Conservation (phyloP, 2,888 invertebrate genomes). For the Euplexia lucipara region DNA sequence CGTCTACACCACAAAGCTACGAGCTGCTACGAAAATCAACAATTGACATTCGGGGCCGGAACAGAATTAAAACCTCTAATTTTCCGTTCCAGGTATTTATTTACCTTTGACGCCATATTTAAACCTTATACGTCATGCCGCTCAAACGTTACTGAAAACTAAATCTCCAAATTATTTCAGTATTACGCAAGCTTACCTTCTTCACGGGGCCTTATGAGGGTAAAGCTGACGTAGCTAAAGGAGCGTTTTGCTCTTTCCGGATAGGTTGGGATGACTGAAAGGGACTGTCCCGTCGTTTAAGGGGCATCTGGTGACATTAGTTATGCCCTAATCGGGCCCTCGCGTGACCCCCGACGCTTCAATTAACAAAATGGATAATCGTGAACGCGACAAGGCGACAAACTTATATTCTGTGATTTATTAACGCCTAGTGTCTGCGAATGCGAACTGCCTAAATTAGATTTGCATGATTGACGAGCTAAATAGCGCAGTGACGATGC, state of each 20-base stretch:
- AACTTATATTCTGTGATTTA: slow-evolving; percentile 77
- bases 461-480: slow-evolving; percentile 51
- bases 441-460: slow-evolving; percentile 55
- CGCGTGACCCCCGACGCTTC: slow-evolving; percentile 83
- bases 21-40: slow-evolving; percentile 36
- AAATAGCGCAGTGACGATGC: slow-evolving; percentile 9
- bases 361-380: slow-evolving; percentile 87
- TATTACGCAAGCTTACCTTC: slow-evolving; percentile 58
- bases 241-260: slow-evolving; percentile 54
- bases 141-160: slow-evolving; percentile 45
- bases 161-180: slow-evolving; percentile 58
- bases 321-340: slow-evolving; percentile 75
- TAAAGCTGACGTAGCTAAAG: slow-evolving; percentile 57
- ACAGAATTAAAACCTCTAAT: slow-evolving; percentile 21
- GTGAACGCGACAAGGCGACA: slow-evolving; percentile 74
- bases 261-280: slow-evolving; percentile 40
- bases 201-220: slow-evolving; percentile 57
- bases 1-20: slow-evolving; percentile 25
- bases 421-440: slow-evolving; percentile 50
- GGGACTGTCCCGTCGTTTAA: slow-evolving; percentile 56
- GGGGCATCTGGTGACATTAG: slow-evolving; percentile 58
- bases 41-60: slow-evolving; percentile 2
- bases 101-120: slow-evolving; percentile 20
- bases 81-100: slow-evolving; percentile 19
- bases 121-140: slow-evolving; percentile 25